phyloP scores from a whole-genome alignment of 2,797 vertebrate species.

The Karalla daura region DNA sequence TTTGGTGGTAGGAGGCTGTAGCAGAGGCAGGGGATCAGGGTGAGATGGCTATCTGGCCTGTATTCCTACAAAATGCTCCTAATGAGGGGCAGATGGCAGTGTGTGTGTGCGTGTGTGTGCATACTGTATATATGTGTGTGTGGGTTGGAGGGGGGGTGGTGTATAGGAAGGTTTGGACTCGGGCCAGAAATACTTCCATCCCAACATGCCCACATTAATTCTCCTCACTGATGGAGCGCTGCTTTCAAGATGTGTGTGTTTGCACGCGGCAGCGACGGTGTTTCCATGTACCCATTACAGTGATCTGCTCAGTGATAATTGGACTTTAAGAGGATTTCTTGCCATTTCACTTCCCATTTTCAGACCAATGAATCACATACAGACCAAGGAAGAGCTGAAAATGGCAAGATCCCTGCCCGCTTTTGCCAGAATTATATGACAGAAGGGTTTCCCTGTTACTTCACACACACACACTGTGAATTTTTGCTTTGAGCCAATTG shows the following conservation, averaged over 20 bases:
- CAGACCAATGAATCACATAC: constrained; percentile 48
- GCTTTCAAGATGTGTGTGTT: constrained; percentile 63
- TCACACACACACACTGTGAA: constrained; percentile 17
- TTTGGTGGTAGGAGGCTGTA: constrained; percentile 7
- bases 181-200: constrained; percentile 72
- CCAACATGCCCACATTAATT: constrained; percentile 73
- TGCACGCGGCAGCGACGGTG: constrained; percentile 24
- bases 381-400: constrained; percentile 12
- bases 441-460: constrained; percentile 29
- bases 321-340: constrained; percentile 70
- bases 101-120: no score
- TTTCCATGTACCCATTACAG: constrained; percentile 67
- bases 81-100: constrained; percentile 76
- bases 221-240: constrained; percentile 57
- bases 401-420: constrained; percentile 27
- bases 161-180: constrained; percentile 64
- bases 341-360: constrained; percentile 66
- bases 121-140: no score
- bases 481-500: neutral
- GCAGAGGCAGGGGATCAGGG: neutral
- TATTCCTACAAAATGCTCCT: constrained; percentile 64
- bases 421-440: constrained; percentile 47
- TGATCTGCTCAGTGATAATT: constrained; percentile 63
- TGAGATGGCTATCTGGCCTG: constrained; percentile 57
- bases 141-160: constrained; percentile 3